Evolutionary conservation across 2,888 invertebrate genomes (phyloP).

Genomic region (Nysson spinosus): DNA sequence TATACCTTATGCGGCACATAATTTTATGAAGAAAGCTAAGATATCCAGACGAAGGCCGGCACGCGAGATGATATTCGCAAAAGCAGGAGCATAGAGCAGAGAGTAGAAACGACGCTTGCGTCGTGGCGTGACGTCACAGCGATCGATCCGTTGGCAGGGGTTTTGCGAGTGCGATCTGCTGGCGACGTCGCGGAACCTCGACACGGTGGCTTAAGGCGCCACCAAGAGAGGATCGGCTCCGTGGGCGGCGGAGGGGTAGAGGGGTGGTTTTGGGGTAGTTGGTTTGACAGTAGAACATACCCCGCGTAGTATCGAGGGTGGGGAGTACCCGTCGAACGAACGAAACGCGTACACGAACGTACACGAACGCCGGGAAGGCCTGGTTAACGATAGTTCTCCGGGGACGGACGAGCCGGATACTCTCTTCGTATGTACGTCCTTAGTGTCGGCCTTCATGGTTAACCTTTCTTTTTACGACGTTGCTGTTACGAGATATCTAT

Average conservation of each 20-base stretch:
- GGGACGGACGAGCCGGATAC: constrained; percentile 50
- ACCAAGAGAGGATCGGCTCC: constrained; percentile 51
- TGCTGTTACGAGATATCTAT: no score
- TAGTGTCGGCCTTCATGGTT: neutral
- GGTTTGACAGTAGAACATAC: constrained; percentile 31
- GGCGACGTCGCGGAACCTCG: constrained; percentile 57
- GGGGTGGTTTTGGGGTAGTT: constrained; percentile 52
- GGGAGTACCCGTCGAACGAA: constrained; percentile 42
- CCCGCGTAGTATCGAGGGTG: constrained; percentile 48
- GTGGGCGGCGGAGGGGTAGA: constrained; percentile 36
- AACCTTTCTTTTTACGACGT: neutral
- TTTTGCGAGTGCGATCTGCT: constrained; percentile 70
- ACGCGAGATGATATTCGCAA: constrained; percentile 23
- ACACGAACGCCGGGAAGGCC: constrained; percentile 50
- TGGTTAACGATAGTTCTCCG: constrained; percentile 59
- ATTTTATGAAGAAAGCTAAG: no score
- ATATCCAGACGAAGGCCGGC: constrained; percentile 13
- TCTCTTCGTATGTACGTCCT: constrained; percentile 14
- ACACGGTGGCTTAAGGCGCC: constrained; percentile 61
- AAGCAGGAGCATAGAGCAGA: no score
- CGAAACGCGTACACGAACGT: constrained; percentile 38
- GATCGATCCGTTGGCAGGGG: constrained; percentile 66
- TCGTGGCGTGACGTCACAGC: constrained; percentile 60
- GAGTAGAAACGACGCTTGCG: constrained; percentile 51
- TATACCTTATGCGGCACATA: no score